A percentile compares a stretch with the other conserved stretches of the same genome.
Evolutionary conservation across 1,140 invertebrate species (phyloP).

Genomic region (Penaeus vannamei): DNA sequence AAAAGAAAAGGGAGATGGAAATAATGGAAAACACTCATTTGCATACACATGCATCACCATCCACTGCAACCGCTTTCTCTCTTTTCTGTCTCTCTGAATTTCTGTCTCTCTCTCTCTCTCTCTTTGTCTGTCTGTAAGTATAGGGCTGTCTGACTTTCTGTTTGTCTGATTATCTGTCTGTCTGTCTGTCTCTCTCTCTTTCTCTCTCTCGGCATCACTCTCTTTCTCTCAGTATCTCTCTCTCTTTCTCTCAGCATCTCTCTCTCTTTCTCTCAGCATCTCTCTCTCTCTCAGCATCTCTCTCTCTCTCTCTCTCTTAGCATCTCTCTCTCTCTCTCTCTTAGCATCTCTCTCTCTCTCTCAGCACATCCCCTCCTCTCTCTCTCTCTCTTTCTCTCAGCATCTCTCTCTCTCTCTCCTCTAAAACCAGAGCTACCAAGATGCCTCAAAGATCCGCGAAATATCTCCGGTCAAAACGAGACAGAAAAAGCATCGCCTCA

Average conservation of each 20-base stretch:
- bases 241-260: background rate
- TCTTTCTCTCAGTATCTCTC: background rate
- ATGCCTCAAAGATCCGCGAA: too few relatives aligned
- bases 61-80: background rate
- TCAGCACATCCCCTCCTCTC: background rate
- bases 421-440: too few relatives aligned
- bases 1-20: too few relatives aligned
- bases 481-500: too few relatives aligned
- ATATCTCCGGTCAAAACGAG: too few relatives aligned
- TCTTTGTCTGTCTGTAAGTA: background rate
- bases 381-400: background rate
- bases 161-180: background rate
- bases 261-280: background rate
- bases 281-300: background rate
- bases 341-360: background rate
- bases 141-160: too few relatives aligned
- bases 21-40: too few relatives aligned
- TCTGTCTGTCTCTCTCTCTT: background rate
- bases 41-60: too few relatives aligned
- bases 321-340: slow-evolving; percentile 9
- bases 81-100: background rate
- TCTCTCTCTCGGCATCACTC: background rate
- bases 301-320: slow-evolving; percentile 1
- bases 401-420: too few relatives aligned
- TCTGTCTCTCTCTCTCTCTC: background rate